Base-by-base conservation (phyloP, 2,797 vertebrate species). In the Hypotaenidia philippensis region DNA sequence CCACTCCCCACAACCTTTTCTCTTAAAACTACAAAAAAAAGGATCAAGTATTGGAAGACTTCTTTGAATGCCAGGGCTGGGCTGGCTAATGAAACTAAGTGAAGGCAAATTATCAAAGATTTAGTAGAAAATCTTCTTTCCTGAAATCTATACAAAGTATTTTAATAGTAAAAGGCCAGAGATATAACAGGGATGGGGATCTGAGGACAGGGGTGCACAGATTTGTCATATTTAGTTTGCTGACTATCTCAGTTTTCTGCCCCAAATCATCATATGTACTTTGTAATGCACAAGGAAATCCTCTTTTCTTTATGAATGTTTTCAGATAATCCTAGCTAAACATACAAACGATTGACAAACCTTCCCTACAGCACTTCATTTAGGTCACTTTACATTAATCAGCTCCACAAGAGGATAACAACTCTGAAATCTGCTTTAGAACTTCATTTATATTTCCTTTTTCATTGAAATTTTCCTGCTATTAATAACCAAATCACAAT, bases 311-410 rank as follows among this genome's bases (percentile, higher is more conserved):
- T 63, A 60, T 34, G 40, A 69, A 76, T 53, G 44, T 45, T 68
- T 91, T 78, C 76, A 84, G 72, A 66, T 93, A 91, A 87, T 89
- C 89, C 89, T 81, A 75, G 40, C 40, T 81, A 88, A 84, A 70
- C 40, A n/a, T 17, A 74, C 7, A 53, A 85, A 89, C 57, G 66
- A 79, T 8, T 57, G 56, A 66, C 66, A 92, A 91, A 63, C 38
- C 63, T 79, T 59, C 64, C 41, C 61, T 52, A 40, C 18, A 31
- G 70, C 52, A 63, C 25, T 63, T 70, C 63, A 63, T 87, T 89
- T 81, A 78, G 55, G 79, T 90, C 92, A 83, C 27, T 81, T 95
- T 72, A 36, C 76, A 79, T 63, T 82, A 88, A 88, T 84, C 13
- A 0, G 56, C 38, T 94, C 40, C 59, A 59, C 20, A n/a, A 88